Evolutionary conservation across 2,113 vertebrate genomes (phyloP).

Genomic region (Cyanoderma ruficeps): DNA sequence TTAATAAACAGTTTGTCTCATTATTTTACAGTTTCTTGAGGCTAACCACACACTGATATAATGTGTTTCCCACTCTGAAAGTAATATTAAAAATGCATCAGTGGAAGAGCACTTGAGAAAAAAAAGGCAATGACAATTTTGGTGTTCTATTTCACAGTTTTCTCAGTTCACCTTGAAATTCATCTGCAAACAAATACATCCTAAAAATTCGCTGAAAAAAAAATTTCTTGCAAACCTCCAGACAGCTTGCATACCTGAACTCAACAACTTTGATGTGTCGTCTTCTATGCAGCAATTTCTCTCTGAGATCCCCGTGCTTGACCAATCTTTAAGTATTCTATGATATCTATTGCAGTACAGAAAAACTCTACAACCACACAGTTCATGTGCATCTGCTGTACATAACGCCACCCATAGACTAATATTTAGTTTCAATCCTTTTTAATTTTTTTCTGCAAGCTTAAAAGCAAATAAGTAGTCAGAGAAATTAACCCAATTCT

Average conservation of each 20-base stretch:
- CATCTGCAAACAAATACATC: neutral
- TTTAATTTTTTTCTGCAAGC: neutral
- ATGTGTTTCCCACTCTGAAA: neutral
- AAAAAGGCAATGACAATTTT: neutral
- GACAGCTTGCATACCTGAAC: neutral
- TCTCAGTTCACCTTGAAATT: neutral
- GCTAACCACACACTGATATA: neutral
- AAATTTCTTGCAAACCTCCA: neutral
- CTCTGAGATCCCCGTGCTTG: neutral
- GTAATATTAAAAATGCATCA: neutral
- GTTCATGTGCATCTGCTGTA: neutral
- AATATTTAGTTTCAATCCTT: neutral
- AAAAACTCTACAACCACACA: accelerated
- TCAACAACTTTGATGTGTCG: neutral
- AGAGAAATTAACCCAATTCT: neutral
- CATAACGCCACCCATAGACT: neutral
- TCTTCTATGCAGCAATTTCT: neutral
- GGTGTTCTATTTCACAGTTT: neutral
- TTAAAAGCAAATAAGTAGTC: neutral
- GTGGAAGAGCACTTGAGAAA: neutral
- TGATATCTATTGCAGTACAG: neutral
- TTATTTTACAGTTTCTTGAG: neutral
- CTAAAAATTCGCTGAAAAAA: neutral
- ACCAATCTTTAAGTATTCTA: neutral
- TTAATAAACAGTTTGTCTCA: neutral